Base-by-base conservation (phyloP, 2,888 invertebrate species). In the Brenthis daphne region DNA sequence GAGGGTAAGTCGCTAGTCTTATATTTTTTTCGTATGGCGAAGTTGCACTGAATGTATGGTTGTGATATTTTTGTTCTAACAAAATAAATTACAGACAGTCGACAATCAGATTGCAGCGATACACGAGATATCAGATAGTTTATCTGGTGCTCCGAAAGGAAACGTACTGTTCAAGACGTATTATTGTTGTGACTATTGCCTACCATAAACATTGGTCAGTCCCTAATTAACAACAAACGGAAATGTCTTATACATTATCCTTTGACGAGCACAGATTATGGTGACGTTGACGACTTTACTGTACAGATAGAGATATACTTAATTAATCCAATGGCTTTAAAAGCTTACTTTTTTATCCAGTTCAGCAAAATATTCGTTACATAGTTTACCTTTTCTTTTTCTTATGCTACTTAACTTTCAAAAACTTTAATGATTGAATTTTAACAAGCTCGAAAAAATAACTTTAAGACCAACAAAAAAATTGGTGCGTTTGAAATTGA, bases 51-150 rank as follows among this genome's bases (percentile, higher is more conserved):
- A 16, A 24, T 14, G 4, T 37, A 55, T 20, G 20, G 29, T 13
- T 13, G 43, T 12, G 64, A 29, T 64, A 12, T 56, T 67, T 64
- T 65, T 69, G 65, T 58, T 48, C 65, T 51, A 65, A 67, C 70
- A 58, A 72, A 65, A 71, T 64, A 65, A 66, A 70, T 82, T 82
- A 87, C 86, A 84, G 86, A 83, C 82, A 76, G 67, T 68, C 70
- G 67, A 69, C 69, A 74, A 83, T 76, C 75, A 75, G 84, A 88
- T 86, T 84, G 80, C 79, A 77, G 77, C 75, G 83, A 84, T 88
- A 83, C 81, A 82, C 85, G 84, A 84, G 83, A 82, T 82, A 89
- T 90, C 88, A 86, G 88, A 90, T 91, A 90, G 86, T 80, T 80
- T 74, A 79, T 76, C 78, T 72, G 64, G 54, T 77, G 78, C 83